Evolutionary conservation across 2,888 invertebrate genomes (phyloP), one percentile per base, ranked within the genome.

Genomic region (Augiades crinisus): DNA sequence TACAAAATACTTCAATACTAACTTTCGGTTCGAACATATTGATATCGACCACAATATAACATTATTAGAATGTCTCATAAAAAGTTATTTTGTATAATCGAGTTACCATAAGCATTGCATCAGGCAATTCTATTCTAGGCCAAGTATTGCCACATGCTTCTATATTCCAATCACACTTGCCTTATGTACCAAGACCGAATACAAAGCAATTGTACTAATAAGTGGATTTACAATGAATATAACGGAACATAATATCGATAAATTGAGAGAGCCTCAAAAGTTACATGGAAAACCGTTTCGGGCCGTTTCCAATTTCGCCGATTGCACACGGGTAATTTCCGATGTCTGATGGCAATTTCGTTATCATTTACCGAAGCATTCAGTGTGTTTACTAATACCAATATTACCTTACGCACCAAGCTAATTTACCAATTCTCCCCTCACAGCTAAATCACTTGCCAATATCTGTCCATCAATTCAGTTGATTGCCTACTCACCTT

Each of bases 301-400:
- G 70, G 69, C 67, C 68, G 67, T 71, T 76, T 79, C 75, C 78
- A 72, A 80, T 80, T 74, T 75, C 59, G 63, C 63, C 70, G 72
- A 72, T 78, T 72, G 71, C 74, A 66, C 65, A 72, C 71, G 68
- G 68, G 67, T 74, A 71, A 78, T 76, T 75, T 79, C 78, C 78
- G 73, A 73, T 64, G 70, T 68, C 70, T 72, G 77, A 77, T 75
- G 68, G 70, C 69, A 72, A 72, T 77, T 72, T 72, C 60, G 68
- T 68, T 68, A 70, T 65, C 64, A 64, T 72, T 71, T 64, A 66
- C 61, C 56, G 61, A 60, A 60, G 54, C 60, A 56, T 57, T 58
- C 41, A 12, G 27, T 19, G 27, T 19, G 17, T 41, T 41, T 27
- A 16, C 41, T 38, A 30, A 30, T 30, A 12, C 13, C 30, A 21